Evolutionary conservation across 2,113 vertebrate species (phyloP).

Genomic region (Clinocottus analis): DNA sequence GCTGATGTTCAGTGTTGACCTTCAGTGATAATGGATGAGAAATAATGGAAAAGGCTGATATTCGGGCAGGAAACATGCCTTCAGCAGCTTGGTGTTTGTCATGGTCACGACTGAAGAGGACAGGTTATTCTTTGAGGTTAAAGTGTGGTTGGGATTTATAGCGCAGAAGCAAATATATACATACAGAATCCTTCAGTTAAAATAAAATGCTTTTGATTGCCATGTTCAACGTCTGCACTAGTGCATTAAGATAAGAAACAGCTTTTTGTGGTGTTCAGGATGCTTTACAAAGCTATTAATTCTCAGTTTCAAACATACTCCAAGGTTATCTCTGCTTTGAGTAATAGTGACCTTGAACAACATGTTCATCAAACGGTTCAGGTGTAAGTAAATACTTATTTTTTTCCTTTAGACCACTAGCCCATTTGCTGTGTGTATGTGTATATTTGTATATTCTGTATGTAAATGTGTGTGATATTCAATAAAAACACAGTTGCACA

Average conservation of each 20-base stretch:
- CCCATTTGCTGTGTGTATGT: background rate
- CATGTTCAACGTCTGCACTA: background rate
- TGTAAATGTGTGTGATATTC: background rate
- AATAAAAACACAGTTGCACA: too few relatives aligned
- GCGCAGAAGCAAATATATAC: background rate
- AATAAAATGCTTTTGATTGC: slow-evolving; percentile 30
- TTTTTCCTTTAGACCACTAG: background rate
- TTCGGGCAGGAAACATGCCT: slow-evolving; percentile 35
- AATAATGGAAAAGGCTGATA: slow-evolving; percentile 70
- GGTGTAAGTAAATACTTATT: background rate
- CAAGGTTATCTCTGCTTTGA: background rate
- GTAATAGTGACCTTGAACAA: background rate
- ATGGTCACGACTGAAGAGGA: slow-evolving; percentile 16
- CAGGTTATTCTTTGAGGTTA: slow-evolving; percentile 13
- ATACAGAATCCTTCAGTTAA: background rate
- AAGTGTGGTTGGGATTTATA: slow-evolving; percentile 30
- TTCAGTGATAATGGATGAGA: slow-evolving; percentile 71
- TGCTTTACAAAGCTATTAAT: slow-evolving; percentile 12
- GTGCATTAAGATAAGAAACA: background rate
- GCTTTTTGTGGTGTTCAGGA: background rate
- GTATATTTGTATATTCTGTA: background rate
- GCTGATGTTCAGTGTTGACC: slow-evolving; percentile 66
- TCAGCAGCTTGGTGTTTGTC: slow-evolving; percentile 38
- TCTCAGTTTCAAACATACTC: background rate
- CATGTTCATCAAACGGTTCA: background rate